phyloP scores from a whole-genome alignment of 2,113 vertebrate species.

The Chionodraco myersi region DNA sequence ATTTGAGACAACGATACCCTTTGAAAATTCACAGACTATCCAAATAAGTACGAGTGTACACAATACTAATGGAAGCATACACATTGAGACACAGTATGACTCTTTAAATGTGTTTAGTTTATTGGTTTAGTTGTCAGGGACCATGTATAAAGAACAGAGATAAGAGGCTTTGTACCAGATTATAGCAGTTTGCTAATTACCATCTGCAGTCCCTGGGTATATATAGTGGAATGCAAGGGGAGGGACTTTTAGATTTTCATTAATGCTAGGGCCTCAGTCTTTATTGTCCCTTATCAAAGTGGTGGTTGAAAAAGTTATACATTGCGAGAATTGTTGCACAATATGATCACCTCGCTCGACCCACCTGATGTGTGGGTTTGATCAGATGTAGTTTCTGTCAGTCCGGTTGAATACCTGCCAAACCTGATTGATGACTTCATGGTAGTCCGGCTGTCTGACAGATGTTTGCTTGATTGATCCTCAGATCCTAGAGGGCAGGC shows the following conservation, averaged over 20 bases:
- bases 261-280: neutral
- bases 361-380: conserved; percentile 16
- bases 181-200: too few relatives aligned
- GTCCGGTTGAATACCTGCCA: conserved; percentile 16
- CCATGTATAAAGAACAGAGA: too few relatives aligned
- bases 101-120: neutral
- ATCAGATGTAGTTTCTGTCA: conserved; percentile 32
- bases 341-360: neutral
- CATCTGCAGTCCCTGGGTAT: too few relatives aligned
- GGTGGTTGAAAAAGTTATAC: neutral
- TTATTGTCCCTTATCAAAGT: neutral
- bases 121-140: too few relatives aligned
- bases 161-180: too few relatives aligned
- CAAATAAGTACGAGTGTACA: too few relatives aligned
- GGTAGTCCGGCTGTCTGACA: neutral
- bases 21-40: too few relatives aligned
- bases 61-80: too few relatives aligned
- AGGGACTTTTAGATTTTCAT: neutral
- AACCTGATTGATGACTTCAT: conserved; percentile 32
- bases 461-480: conserved; percentile 31
- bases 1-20: too few relatives aligned
- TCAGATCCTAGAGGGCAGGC: conserved; percentile 38
- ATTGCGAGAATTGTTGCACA: neutral
- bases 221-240: neutral
- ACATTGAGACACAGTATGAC: too few relatives aligned